Conservation (phyloP, 1,140 invertebrate genomes). For the Hyles euphorbiae region DNA sequence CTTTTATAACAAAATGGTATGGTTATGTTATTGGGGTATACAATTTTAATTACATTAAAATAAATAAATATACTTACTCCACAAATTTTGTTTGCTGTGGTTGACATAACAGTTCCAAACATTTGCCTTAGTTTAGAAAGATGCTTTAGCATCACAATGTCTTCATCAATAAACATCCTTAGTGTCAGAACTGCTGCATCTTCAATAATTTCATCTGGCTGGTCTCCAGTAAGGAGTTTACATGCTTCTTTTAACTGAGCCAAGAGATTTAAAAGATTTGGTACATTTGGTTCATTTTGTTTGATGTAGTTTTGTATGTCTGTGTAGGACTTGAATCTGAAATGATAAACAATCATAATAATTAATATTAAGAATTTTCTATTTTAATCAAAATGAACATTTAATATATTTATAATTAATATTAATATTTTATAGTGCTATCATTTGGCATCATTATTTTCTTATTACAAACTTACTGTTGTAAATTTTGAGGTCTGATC, state of each 20-base stretch:
- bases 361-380: no score
- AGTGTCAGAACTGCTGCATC: slow-evolving; percentile 79
- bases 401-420: no score
- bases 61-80: slow-evolving; percentile 45
- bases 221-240: slow-evolving; percentile 61
- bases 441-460: neutral
- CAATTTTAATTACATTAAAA: no score
- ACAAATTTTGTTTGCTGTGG: slow-evolving; percentile 75
- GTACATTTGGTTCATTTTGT: slow-evolving; percentile 41
- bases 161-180: slow-evolving; percentile 78
- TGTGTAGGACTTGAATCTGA: slow-evolving; percentile 53
- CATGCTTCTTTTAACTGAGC: slow-evolving; percentile 48
- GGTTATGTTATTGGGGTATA: no score
- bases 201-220: slow-evolving; percentile 76
- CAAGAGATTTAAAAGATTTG: slow-evolving; percentile 31
- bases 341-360: slow-evolving; percentile 10
- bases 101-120: slow-evolving; percentile 72
- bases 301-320: slow-evolving; percentile 58
- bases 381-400: no score
- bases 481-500: slow-evolving; percentile 31
- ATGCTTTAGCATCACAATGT: slow-evolving; percentile 76
- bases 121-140: slow-evolving; percentile 73
- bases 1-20: no score
- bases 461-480: slow-evolving; percentile 35
- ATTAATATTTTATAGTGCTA: no score